phyloP scores from a whole-genome alignment of 2,113 vertebrate genomes.

The Narcine bancroftii region DNA sequence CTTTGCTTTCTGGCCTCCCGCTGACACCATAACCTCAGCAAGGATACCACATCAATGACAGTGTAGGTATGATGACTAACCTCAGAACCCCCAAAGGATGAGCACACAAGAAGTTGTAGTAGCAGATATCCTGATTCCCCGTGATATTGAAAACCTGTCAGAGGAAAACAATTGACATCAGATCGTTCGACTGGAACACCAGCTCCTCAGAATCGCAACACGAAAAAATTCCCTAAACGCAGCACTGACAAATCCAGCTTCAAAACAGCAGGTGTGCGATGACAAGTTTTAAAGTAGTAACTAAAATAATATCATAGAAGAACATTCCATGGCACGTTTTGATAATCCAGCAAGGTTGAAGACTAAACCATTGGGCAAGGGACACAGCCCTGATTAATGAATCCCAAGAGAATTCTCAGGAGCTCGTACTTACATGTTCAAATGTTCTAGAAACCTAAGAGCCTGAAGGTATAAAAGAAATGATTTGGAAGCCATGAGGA shows the following conservation, averaged over 20 bases:
- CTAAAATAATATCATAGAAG: too few species aligned
- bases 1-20: too few species aligned
- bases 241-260: neutral
- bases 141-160: conserved; percentile 86
- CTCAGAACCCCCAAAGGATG: conserved; percentile 87
- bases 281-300: too few species aligned
- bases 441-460: too few species aligned
- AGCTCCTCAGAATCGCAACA: neutral
- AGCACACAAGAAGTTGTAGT: conserved; percentile 94
- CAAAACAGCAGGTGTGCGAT: neutral
- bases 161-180: neutral
- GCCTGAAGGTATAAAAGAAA: too few species aligned
- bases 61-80: conserved; percentile 47
- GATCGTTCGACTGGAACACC: neutral
- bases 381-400: too few species aligned
- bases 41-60: neutral
- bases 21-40: neutral
- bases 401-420: too few species aligned
- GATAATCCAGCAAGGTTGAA: too few species aligned
- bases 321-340: too few species aligned
- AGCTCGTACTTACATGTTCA: too few species aligned
- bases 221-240: neutral
- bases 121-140: conserved; percentile 97
- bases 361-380: too few species aligned
- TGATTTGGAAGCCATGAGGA: too few species aligned